Evolutionary conservation across 2,113 vertebrate genomes (phyloP), one percentile per base, ranked within the genome.

Genomic region (Mus pahari): DNA sequence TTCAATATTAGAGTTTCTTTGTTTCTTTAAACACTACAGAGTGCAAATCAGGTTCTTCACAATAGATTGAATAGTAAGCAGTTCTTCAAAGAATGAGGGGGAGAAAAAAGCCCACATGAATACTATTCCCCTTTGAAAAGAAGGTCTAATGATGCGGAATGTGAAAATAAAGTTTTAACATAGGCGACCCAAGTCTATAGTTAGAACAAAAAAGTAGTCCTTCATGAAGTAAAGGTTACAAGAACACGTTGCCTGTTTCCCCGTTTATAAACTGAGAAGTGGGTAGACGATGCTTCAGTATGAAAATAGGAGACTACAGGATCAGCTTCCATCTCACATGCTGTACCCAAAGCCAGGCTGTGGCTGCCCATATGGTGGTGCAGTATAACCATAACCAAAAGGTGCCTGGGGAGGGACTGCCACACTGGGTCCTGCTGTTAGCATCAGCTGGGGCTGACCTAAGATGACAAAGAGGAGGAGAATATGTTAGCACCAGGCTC

Each of bases 21-120:
- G 94, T 96, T 95, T 97, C 95, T 96, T 97, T 97, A 96, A 99
- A 99, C 98, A 99, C 99, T 99, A 99, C 98, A 99, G 99, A 99
- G 99, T 99, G 99, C 99, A 99, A 99, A 99, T 99, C 98, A 99
- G 99, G 99, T 99, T 99, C 99, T 99, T 99, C 99, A 99, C 99
- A 98, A 99, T 88, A 99, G 99, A 99, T 98, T 99, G 98, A 98
- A 98, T 99, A 99, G 98, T 98, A 98, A 99, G 98, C 98, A 98
- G 98, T 98, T 98, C 97, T 98, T 98, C 97, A 93, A 96, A 97
- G 90, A 86, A 94, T 75, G 83, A 96, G 48, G 89, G 93, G 91
- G 58, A 89, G 84, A 39, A 64, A 90, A 95, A 96, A 98, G 97
- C 98, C 98, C 98, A 98, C 96, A 97, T 97, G 98, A 98, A 98